A percentile compares a stretch with the other conserved stretches of the same genome.
phyloP scores from a whole-genome alignment of 2,113 vertebrate genomes.

The Tupaia chinensis region DNA sequence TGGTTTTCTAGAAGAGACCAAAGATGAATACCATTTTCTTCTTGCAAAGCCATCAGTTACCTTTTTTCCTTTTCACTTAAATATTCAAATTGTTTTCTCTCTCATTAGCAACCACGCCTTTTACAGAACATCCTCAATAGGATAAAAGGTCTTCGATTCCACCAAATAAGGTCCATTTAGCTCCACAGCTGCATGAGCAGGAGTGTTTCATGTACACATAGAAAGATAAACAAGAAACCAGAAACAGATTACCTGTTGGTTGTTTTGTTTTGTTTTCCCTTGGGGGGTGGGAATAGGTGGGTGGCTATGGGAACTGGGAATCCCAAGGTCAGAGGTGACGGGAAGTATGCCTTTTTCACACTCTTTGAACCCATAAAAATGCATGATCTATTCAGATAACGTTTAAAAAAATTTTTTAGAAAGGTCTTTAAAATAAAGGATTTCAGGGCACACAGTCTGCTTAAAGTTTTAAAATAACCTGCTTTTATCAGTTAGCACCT shows the following conservation, averaged over 20 bases:
- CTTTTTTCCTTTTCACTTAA: constrained; percentile 50
- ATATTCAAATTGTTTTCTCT: constrained; percentile 45
- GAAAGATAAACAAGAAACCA: constrained; percentile 60
- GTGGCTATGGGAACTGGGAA: constrained; percentile 6
- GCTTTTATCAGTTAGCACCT: constrained; percentile 37
- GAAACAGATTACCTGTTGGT: constrained; percentile 37
- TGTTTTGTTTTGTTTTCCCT: no score
- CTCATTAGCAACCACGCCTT: constrained; percentile 4
- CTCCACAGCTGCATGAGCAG: constrained; percentile 28
- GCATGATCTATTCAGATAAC: neutral
- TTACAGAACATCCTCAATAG: constrained; percentile 52
- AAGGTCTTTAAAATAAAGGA: constrained; percentile 33
- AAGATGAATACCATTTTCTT: neutral
- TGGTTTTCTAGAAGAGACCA: constrained; percentile 28
- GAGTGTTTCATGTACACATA: constrained; percentile 16
- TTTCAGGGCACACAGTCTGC: neutral
- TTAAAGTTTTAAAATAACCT: constrained; percentile 36
- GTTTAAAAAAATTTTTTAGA: neutral
- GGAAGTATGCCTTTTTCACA: neutral
- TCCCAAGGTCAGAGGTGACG: neutral
- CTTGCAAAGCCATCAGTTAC: constrained; percentile 26
- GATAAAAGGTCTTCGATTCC: constrained; percentile 52
- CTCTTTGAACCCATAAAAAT: neutral
- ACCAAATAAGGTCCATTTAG: constrained; percentile 48
- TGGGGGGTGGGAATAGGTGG: neutral